These are phyloP conservation scores for Antedon mediterranea DNA, from an alignment of 53 echinoderm and acorn worm species.

Conservation along the genomic window DNA sequence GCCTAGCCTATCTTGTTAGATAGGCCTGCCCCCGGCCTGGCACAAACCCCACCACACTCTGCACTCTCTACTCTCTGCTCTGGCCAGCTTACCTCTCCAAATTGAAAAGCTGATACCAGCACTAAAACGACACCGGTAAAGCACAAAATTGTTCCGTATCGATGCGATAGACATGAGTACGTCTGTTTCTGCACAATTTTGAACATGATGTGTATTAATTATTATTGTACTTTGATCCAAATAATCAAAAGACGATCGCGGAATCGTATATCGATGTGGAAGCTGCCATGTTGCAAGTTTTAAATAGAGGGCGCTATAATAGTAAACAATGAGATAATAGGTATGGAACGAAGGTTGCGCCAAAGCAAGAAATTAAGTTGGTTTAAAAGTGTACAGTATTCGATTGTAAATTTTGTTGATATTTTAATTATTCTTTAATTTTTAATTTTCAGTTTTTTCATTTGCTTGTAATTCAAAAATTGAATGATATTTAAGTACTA, in stretches of 20 bases:
- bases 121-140: slow-evolving; percentile 57
- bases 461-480: too few relatives aligned
- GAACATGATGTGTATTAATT: slow-evolving; percentile 25
- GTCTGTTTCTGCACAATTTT: slow-evolving; percentile 94
- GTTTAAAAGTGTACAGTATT: too few relatives aligned
- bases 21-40: too few relatives aligned
- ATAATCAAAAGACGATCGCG: neutral
- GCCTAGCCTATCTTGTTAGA: too few relatives aligned
- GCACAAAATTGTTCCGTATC: slow-evolving; percentile 62
- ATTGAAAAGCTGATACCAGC: slow-evolving; percentile 81
- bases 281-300: neutral
- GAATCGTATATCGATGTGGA: neutral
- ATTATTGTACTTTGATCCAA: neutral
- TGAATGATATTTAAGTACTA: too few relatives aligned
- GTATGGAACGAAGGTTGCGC: too few relatives aligned
- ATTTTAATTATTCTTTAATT: too few relatives aligned
- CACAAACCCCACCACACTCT: too few relatives aligned
- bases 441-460: too few relatives aligned
- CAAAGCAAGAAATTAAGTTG: too few relatives aligned
- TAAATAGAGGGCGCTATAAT: slow-evolving; percentile 21
- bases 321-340: neutral
- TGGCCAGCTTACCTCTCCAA: slow-evolving; percentile 97
- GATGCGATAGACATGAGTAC: slow-evolving; percentile 77
- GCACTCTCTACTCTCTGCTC: neutral
- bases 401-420: too few relatives aligned